These are phyloP conservation scores for Balanococcus diminutus DNA, from an alignment of 2,888 invertebrate genomes.

Conservation along the genomic window DNA sequence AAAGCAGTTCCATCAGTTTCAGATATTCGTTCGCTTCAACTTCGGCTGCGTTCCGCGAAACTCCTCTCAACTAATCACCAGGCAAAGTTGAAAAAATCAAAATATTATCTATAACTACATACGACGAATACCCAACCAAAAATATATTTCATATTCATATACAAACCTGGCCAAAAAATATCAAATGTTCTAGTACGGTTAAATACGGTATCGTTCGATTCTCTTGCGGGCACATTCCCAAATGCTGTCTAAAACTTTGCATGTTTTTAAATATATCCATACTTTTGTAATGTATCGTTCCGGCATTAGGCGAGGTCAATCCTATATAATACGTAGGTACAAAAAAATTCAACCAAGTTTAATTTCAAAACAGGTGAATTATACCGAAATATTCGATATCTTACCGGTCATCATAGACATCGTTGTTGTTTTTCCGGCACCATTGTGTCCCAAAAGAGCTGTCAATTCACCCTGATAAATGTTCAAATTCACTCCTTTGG, in stretches of 20 bases:
- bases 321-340: constrained; percentile 42
- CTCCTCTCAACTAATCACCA: constrained; percentile 76
- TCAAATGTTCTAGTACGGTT: constrained; percentile 81
- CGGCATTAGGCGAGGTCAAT: constrained; percentile 49
- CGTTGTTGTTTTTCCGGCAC: constrained; percentile 83
- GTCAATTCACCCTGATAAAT: constrained; percentile 85
- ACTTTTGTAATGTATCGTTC: constrained; percentile 69
- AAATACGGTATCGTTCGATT: constrained; percentile 83
- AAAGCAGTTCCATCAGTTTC: constrained; percentile 68
- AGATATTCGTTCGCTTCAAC: constrained; percentile 67
- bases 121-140: too few relatives aligned
- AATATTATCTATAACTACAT: too few relatives aligned
- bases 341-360: too few relatives aligned
- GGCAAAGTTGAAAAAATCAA: too few relatives aligned
- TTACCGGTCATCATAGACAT: constrained; percentile 73
- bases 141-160: too few relatives aligned
- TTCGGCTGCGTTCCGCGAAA: constrained; percentile 63
- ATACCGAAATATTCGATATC: neutral
- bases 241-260: constrained; percentile 70
- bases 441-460: constrained; percentile 84
- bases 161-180: constrained; percentile 79
- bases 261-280: constrained; percentile 73
- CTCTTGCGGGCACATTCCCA: constrained; percentile 92
- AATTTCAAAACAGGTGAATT: too few relatives aligned
- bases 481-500: constrained; percentile 73